Percentiles rank a stretch among this genome's conserved stretches.
Evolutionary conservation across 2,113 vertebrate genomes (phyloP).

Genomic region (Merops nubicus): DNA sequence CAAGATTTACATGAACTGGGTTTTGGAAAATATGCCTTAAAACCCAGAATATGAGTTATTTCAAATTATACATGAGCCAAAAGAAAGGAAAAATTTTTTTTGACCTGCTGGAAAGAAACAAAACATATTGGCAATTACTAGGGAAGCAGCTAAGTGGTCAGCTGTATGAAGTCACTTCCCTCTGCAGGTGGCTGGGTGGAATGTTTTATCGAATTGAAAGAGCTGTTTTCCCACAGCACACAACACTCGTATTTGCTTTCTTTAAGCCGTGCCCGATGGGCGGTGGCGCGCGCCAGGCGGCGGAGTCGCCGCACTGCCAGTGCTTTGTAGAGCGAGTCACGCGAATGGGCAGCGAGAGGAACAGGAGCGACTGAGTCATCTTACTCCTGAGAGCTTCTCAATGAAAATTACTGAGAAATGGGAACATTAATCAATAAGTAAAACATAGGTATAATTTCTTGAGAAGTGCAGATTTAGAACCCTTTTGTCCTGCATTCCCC

Average conservation of each 20-base stretch:
- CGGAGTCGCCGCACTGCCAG: background rate
- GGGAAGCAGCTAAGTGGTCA: background rate
- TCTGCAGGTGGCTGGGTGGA: background rate
- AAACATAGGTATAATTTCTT: rapidly evolving
- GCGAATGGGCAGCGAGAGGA: background rate
- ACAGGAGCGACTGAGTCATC: background rate
- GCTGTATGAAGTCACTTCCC: background rate
- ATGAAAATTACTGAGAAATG: background rate
- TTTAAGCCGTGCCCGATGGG: background rate
- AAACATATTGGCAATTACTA: background rate
- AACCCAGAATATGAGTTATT: background rate
- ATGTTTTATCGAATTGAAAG: background rate
- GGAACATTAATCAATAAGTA: background rate
- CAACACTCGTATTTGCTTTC: background rate
- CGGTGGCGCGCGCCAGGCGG: background rate
- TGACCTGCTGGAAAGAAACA: background rate
- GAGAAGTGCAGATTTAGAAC: background rate
- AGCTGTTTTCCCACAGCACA: background rate
- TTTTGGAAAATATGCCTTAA: background rate
- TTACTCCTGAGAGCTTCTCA: background rate
- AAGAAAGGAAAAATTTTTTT: background rate
- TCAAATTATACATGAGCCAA: background rate
- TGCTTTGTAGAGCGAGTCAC: background rate
- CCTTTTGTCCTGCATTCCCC: background rate
- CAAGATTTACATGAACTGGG: background rate